Evolutionary conservation across 2,113 vertebrate genomes (phyloP).

Genomic region (Myrmecobius fasciatus): DNA sequence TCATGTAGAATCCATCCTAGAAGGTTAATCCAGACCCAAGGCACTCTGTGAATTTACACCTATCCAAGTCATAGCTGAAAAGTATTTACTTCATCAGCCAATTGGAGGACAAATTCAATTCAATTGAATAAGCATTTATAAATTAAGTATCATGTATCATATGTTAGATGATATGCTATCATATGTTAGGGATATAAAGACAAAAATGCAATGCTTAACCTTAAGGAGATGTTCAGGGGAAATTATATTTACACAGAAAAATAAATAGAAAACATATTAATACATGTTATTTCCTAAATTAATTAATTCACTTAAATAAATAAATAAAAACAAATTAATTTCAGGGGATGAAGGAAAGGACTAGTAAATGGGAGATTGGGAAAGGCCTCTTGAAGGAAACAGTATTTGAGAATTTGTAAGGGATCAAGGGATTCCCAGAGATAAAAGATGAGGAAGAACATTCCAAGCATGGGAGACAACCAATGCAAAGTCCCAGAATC

Average conservation of each 20-base stretch:
- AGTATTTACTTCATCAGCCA: background rate
- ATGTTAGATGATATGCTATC: no score
- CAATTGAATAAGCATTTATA: background rate
- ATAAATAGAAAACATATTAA: background rate
- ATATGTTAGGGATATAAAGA: background rate
- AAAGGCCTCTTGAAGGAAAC: background rate
- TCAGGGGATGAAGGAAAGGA: background rate
- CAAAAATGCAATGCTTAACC: background rate
- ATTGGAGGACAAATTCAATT: constrained; percentile 2
- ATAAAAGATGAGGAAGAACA: background rate
- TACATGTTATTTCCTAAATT: background rate
- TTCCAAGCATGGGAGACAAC: background rate
- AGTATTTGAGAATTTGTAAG: background rate
- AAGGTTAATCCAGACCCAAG: background rate
- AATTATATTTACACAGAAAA: background rate
- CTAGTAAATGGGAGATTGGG: background rate
- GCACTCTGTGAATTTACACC: background rate
- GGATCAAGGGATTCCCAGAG: background rate
- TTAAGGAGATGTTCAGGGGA: constrained; percentile 70
- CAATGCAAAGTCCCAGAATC: background rate
- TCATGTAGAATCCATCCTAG: background rate
- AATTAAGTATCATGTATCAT: background rate
- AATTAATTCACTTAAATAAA: background rate
- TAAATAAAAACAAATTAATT: background rate
- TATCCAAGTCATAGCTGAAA: background rate